Evolutionary conservation across 64 coral and sea anemone species (phyloP).

Genomic region (Exaiptasia diaphana): DNA sequence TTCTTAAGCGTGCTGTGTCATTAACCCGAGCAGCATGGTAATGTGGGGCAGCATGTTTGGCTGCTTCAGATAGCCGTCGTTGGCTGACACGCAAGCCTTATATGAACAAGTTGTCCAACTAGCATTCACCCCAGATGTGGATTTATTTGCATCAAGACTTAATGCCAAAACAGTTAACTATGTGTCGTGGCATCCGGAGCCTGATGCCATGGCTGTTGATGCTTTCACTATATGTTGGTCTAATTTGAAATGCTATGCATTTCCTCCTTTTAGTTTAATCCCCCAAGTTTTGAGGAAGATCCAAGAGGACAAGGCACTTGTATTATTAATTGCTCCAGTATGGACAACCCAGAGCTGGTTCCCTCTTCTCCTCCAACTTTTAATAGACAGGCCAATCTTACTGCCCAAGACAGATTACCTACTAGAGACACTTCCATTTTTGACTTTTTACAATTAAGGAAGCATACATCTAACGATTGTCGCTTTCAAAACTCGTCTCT

Average conservation of each 20-base stretch:
- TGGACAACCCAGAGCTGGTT: conserved; percentile 70
- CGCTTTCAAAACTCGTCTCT: no score
- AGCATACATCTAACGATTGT: no score
- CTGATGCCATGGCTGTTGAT: conserved; percentile 13
- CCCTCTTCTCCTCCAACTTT: conserved; percentile 9
- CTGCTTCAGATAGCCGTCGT: no score
- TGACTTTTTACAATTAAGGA: no score
- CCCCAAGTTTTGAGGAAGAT: conserved; percentile 27
- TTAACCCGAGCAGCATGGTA: no score
- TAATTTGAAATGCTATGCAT: conserved; percentile 39
- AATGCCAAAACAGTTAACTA: not conserved
- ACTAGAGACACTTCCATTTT: no score
- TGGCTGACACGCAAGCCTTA: no score
- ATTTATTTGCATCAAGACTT: conserved; percentile 29
- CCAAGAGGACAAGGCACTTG: not conserved
- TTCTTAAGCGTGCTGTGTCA: no score
- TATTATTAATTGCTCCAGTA: conserved; percentile 26
- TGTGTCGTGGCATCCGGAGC: conserved; percentile 36
- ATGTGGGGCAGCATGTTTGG: no score
- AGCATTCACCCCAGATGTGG: not conserved
- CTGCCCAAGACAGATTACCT: no score
- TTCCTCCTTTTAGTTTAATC: conserved; percentile 55
- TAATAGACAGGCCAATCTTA: conserved; percentile 17
- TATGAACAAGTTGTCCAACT: no score
- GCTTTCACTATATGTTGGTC: conserved; percentile 38